Percentiles rank a stretch among this genome's conserved stretches.
These are phyloP conservation scores for Hydrocynus forskahlii DNA, from an alignment of 2,797 vertebrate genomes.

Conservation along the genomic window DNA sequence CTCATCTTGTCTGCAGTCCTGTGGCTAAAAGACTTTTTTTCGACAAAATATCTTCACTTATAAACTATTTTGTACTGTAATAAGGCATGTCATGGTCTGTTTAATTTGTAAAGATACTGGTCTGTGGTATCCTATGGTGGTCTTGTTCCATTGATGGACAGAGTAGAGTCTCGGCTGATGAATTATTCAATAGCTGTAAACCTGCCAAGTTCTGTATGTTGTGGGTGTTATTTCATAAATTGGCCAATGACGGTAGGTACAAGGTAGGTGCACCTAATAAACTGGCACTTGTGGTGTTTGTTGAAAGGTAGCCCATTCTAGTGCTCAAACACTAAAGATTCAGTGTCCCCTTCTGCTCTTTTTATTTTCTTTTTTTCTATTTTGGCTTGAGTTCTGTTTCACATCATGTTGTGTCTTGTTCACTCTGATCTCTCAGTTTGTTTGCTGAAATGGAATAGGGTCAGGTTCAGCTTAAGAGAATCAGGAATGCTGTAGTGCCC, in stretches of 20 bases:
- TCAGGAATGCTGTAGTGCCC: not conserved
- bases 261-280: not conserved
- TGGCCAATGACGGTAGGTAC: not conserved
- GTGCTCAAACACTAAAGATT: not conserved
- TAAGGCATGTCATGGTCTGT: too few species aligned
- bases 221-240: too few species aligned
- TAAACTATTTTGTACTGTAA: too few species aligned
- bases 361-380: not conserved
- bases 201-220: too few species aligned
- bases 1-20: too few species aligned
- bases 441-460: not conserved
- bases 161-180: not conserved
- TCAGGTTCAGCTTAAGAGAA: not conserved
- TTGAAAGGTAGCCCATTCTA: not conserved
- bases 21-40: too few species aligned
- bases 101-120: too few species aligned
- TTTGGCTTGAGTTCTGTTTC: not conserved
- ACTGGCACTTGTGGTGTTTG: not conserved
- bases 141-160: not conserved
- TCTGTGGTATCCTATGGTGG: not conserved
- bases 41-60: too few species aligned
- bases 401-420: constrained; percentile 2
- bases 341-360: not conserved
- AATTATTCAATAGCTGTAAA: not conserved
- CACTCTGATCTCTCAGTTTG: not conserved